A percentile compares a stretch with the other conserved stretches of the same genome.
Conservation (phyloP, 2,797 vertebrate species). For the Sebastiscus albofasciatus region DNA sequence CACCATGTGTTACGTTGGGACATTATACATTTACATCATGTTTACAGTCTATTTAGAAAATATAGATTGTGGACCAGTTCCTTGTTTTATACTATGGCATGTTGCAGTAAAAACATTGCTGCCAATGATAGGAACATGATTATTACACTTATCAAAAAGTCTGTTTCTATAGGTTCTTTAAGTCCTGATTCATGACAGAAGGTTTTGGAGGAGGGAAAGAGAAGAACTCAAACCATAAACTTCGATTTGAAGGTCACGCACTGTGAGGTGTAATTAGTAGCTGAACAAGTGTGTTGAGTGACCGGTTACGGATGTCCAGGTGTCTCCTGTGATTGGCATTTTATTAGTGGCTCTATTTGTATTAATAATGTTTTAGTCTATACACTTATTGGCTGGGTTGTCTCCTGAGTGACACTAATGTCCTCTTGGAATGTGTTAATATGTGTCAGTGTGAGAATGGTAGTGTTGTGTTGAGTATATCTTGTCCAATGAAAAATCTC, state of each 20-base stretch:
- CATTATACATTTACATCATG: neutral
- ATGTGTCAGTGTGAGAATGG: neutral
- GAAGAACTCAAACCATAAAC: no score
- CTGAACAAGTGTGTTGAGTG: neutral
- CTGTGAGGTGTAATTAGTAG: neutral
- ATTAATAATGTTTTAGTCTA: neutral
- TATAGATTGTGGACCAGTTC: neutral
- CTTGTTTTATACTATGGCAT: neutral
- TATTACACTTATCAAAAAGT: neutral
- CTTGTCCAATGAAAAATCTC: neutral
- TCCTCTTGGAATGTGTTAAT: neutral
- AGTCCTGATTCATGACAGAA: no score
- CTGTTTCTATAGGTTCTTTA: neutral
- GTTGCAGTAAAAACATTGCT: neutral
- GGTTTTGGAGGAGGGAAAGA: no score
- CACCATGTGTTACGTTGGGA: neutral
- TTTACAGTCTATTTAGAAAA: neutral
- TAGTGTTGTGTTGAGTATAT: neutral
- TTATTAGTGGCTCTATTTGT: neutral
- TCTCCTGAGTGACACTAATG: neutral
- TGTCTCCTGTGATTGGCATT: neutral
- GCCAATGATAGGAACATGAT: neutral
- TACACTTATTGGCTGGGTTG: neutral
- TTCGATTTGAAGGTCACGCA: neutral
- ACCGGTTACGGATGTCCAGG: neutral